phyloP scores from a whole-genome alignment of 2,797 vertebrate species.

The Molossus alvarezi region DNA sequence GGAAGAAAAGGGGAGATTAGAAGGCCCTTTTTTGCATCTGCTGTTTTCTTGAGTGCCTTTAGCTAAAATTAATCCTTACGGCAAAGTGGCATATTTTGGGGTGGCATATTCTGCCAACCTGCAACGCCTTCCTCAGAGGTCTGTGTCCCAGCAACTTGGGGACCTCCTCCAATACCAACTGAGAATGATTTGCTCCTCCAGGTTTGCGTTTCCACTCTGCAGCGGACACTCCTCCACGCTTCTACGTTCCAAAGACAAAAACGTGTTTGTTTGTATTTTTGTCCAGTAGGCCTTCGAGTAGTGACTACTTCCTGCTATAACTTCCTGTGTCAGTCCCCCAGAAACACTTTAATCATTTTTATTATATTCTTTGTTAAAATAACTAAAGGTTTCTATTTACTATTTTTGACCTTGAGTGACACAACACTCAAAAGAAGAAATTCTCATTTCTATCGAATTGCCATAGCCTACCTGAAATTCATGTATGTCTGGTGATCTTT shows the following conservation, averaged over 20 bases:
- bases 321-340: too few species aligned
- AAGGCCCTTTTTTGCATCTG: neutral
- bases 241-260: neutral
- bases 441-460: neutral
- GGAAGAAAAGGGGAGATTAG: neutral
- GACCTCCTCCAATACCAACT: neutral
- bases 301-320: neutral
- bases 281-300: neutral
- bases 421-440: neutral
- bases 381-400: neutral
- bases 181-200: neutral
- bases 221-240: too few species aligned
- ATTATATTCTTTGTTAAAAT: neutral
- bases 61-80: neutral
- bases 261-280: neutral
- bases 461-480: neutral
- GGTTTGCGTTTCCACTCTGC: neutral
- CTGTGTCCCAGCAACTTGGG: neutral
- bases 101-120: neutral
- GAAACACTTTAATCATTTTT: neutral
- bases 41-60: neutral
- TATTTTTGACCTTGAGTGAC: neutral
- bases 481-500: neutral
- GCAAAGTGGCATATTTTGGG: neutral
- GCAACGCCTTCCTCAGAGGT: neutral